Base-by-base conservation (phyloP, 2,113 vertebrate species). In the Chloroceryle aenea region DNA sequence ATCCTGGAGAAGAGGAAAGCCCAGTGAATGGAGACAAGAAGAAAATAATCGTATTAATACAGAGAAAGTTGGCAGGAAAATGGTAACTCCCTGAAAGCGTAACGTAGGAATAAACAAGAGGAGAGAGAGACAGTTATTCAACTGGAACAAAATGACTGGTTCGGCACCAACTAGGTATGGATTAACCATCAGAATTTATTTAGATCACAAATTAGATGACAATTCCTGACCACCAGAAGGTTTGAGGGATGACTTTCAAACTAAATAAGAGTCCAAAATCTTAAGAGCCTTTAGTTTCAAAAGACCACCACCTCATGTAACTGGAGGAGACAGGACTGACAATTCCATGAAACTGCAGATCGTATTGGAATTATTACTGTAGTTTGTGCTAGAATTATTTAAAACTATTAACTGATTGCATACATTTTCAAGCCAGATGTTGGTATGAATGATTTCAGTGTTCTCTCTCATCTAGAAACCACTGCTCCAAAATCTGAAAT, bases 191-290 rank as follows among this genome's bases (percentile, higher is more conserved):
- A 90, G 74, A 81, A 84, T 68, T 42, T 19, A 92, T 52, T 89
- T 68, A 71, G 68, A 92, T 71, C 32, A 93, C 55, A 92, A 95
- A 87, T 75, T 50, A 85, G 43, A 89, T 87, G 21, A 63, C 34
- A 63, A 94, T 64, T 84, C 55, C 58, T 79, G 87, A 64, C 30
- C 5, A 71, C 30, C 26, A 86, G 30, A 62, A 69, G 52, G 56
- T 36, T 84, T 43, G 25, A 81, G 47, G 80, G 66, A 32, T 85
- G 23, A 81, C 52, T 76, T 91, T 61, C 47, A 59, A 59, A 84
- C 20, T 75, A 87, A 83, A 86, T 1, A 38, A 40, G 5, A 89
- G 43, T 25, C 17, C 12, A 89, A 80, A 94, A 86, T 26, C 5
- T 34, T 85, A 61, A 59, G 64, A 84, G 45, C 40, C 71, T 64